phyloP scores from a whole-genome alignment of 2,797 vertebrate species.

The Accipiter minullus region DNA sequence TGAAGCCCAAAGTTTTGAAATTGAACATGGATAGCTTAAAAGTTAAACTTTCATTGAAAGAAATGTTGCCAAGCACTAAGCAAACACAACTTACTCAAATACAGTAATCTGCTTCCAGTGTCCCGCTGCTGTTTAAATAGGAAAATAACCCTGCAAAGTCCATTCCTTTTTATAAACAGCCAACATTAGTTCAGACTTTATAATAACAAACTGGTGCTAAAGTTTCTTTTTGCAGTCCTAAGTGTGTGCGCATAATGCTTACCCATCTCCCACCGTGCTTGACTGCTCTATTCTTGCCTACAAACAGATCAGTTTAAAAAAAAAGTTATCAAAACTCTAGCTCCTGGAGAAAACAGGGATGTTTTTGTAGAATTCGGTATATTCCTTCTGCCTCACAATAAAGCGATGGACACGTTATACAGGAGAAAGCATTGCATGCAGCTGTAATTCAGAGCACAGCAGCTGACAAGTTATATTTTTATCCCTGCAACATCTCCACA shows the following conservation, averaged over 20 bases:
- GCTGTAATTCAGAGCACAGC: background rate
- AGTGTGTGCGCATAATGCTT: background rate
- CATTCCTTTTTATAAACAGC: conserved; percentile 10
- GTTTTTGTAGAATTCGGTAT: background rate
- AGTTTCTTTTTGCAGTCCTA: background rate
- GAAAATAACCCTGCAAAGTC: conserved; percentile 22
- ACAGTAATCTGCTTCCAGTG: background rate
- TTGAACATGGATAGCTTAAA: background rate
- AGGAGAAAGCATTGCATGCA: background rate
- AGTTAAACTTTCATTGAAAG: background rate
- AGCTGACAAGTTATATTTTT: conserved; percentile 10
- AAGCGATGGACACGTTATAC: background rate
- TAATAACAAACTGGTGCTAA: conserved; percentile 21
- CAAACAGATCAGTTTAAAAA: background rate
- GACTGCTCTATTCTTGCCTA: background rate
- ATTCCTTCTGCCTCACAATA: background rate
- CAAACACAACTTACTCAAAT: conserved; percentile 20
- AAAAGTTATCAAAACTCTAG: background rate
- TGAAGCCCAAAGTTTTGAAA: background rate
- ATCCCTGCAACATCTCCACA: background rate
- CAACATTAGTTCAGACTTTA: background rate
- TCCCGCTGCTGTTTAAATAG: conserved; percentile 8
- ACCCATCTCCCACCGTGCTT: background rate
- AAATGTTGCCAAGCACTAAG: conserved; percentile 11
- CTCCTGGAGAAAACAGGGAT: background rate